Evolutionary conservation across 2,888 invertebrate species (phyloP).

Genomic region (Orchestes rusci): DNA sequence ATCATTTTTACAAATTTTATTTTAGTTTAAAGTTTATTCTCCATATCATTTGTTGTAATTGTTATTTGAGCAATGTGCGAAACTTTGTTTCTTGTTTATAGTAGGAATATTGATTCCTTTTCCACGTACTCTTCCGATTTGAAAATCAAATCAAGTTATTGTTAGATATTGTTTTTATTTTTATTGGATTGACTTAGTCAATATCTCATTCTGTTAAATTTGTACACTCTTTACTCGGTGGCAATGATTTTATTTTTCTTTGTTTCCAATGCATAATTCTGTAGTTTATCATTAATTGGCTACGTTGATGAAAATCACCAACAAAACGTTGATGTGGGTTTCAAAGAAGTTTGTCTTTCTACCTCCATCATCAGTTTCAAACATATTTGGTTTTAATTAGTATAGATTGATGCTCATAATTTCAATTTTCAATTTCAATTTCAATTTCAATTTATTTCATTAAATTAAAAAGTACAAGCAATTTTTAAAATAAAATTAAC

Average conservation of each 20-base stretch:
- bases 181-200: conserved; percentile 38
- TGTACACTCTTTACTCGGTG: conserved; percentile 33
- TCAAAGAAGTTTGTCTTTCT: too few relatives aligned
- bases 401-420: too few relatives aligned
- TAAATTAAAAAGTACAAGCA: too few relatives aligned
- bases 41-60: conserved; percentile 39
- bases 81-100: conserved; percentile 41
- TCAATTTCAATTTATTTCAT: too few relatives aligned
- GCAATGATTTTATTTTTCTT: conserved; percentile 35
- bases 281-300: too few relatives aligned
- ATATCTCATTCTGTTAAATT: conserved; percentile 32
- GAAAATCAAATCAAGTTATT: conserved; percentile 38
- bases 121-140: conserved; percentile 29
- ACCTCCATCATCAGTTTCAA: too few relatives aligned
- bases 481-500: too few relatives aligned
- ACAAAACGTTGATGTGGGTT: too few relatives aligned
- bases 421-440: too few relatives aligned
- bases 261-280: too few relatives aligned
- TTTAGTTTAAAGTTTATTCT: background rate
- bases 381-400: too few relatives aligned
- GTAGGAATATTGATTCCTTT: conserved; percentile 34
- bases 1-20: conserved; percentile 21
- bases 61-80: conserved; percentile 39
- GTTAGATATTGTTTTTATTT: conserved; percentile 36
- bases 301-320: too few relatives aligned